A percentile compares a stretch with the other conserved stretches of the same genome.
Conservation (phyloP, 2,797 vertebrate species). For the Podarcis siculus region DNA sequence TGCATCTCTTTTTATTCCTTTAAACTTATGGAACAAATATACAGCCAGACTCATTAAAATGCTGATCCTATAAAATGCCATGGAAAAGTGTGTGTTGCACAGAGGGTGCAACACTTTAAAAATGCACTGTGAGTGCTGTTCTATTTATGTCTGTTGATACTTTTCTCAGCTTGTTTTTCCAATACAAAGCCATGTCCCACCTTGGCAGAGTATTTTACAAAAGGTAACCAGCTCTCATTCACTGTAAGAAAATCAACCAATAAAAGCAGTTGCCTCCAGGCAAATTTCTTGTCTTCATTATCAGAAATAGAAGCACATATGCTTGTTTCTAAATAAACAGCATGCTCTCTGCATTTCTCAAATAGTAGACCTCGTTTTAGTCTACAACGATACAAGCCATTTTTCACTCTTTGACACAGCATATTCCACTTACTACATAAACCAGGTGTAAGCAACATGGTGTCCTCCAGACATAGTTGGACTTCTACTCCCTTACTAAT, state of each 20-base stretch:
- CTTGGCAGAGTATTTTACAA: slow-evolving; percentile 15
- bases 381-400: neutral
- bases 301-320: slow-evolving; percentile 3
- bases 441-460: neutral
- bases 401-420: neutral
- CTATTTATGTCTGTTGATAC: neutral
- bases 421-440: neutral
- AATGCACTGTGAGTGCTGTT: neutral
- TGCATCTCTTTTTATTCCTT: neutral
- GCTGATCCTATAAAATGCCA: slow-evolving; percentile 32
- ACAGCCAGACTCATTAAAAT: slow-evolving; percentile 15
- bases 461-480: neutral
- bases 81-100: neutral
- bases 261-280: neutral
- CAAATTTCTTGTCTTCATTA: neutral
- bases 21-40: neutral
- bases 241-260: neutral
- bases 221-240: slow-evolving; percentile 31
- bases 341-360: slow-evolving; percentile 1
- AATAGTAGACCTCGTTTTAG: neutral
- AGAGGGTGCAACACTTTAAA: slow-evolving; percentile 1
- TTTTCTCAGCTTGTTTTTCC: slow-evolving; percentile 8
- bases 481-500: no score
- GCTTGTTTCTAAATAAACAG: slow-evolving; percentile 7
- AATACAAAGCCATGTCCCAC: slow-evolving; percentile 10